Evolutionary conservation across 2,113 vertebrate species (phyloP), one percentile per base, ranked within the genome.

Genomic region (Chelonoidis abingdonii): DNA sequence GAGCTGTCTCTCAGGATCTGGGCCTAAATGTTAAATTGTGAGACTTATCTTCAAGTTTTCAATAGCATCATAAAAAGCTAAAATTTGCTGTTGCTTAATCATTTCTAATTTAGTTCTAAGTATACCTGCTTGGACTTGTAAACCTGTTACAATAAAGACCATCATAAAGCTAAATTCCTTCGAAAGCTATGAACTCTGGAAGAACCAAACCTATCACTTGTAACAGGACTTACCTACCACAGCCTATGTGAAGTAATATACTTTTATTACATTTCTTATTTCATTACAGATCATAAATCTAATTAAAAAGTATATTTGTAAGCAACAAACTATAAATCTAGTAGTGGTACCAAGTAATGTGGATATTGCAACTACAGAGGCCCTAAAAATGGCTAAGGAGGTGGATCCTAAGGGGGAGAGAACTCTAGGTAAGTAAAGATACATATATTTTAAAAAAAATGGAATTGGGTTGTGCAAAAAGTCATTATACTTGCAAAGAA

Each of bases 281-380:
- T 92, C 4, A 31, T 95, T 98, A 76, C 96, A 99, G 99, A 98
- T 99, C 84, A 99, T 99, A 83, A 84, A 69, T 8, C 97, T 99
- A 86, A 99, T 99, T 94, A 89, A 59, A 50, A 98, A 92, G 50
- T 98, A 98, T 94, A 99, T 99, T 94, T 78, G 31, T 22, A 98
- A 95, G 90, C 97, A 99, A 96, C 97, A 99, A 94, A 99, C 99
- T 2, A 98, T 99, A 93, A 98, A 96, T 91, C 92, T 99, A 94
- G 98, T 99, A 81, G 99, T 99, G 56, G 98, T 99, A 25, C 98
- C 99, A 5, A 97, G 98, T 92, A 99, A 99, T 3, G 98, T 99
- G 94, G 99, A 99, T 95, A 98, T 99, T 5, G 98, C 98, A 29
- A 99, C 98, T 87, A 99, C 98, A 2, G 99, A 99, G 95, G 98